Conservation (phyloP, 1,140 invertebrate genomes). For the Scaptomyza hsui region DNA sequence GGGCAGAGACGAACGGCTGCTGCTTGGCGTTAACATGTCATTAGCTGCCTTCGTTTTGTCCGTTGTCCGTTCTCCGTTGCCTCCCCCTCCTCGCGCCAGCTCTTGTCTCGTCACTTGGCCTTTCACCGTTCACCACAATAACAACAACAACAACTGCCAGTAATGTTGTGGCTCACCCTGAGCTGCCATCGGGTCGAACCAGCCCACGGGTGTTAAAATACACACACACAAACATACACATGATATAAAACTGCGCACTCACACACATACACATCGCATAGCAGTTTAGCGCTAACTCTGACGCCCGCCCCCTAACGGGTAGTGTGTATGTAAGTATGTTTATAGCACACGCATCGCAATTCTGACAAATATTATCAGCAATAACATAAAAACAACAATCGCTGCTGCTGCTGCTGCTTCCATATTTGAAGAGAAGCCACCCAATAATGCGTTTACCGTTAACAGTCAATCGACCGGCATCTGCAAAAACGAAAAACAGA, state of each 20-base stretch:
- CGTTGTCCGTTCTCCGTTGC: constrained; percentile 23
- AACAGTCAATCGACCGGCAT: constrained; percentile 43
- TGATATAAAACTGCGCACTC: constrained; percentile 14
- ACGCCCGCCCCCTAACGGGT: constrained; percentile 52
- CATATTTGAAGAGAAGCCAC: constrained; percentile 41
- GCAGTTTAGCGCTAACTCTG: constrained; percentile 68
- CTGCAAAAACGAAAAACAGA: constrained; percentile 41
- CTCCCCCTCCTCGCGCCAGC: constrained; percentile 15
- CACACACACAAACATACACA: neutral
- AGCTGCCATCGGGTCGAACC: constrained; percentile 73
- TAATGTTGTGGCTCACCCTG: constrained; percentile 79
- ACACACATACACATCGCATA: constrained; percentile 20
- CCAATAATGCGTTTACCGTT: constrained; percentile 57
- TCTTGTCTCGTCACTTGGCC: constrained; percentile 50
- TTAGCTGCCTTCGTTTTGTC: constrained; percentile 49
- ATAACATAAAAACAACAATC: constrained; percentile 30
- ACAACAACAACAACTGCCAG: constrained; percentile 58
- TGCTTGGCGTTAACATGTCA: constrained; percentile 74
- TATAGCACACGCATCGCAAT: constrained; percentile 42
- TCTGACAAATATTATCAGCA: constrained; percentile 48
- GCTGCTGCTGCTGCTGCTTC: constrained; percentile 9
- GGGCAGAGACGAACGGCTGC: constrained; percentile 17
- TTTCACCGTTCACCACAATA: constrained; percentile 74
- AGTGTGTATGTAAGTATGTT: neutral
- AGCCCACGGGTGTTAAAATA: constrained; percentile 74